Evolutionary conservation across 37 sponge, comb jelly and placozoan species (phyloP), one percentile per base, ranked within the genome.

Genomic region (Theonella swinhoei): DNA sequence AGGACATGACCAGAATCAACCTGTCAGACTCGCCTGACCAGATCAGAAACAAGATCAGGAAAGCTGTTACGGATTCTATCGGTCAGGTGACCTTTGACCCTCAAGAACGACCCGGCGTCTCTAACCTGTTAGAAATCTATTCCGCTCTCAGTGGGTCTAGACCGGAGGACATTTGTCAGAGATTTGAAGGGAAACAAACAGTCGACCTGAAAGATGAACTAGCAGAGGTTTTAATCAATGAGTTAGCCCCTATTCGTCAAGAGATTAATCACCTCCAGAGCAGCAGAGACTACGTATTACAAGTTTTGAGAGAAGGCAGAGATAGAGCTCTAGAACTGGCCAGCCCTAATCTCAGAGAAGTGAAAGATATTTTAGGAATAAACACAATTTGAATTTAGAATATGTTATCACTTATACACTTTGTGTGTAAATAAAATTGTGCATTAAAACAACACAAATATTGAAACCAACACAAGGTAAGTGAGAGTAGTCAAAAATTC

Each of bases 81-180:
- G 67, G 76, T 14, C 8, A 23, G 20, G 62, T 96, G 24, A 81
- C 88, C 37, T 96, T 64, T 84, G 91, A 90, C 28, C 94, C 91
- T 26, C 71, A 71, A 3, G 28, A 33, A 29, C 47, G 96, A 43
- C 96, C 96, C 23, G 94, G 96, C 40, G 89, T 96, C 0, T 75
- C 89, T 7, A 96, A 96, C 68, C 87, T 96, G 3, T 72, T 96
- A 0, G 62, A 83, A 7, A 87, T 93, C 19, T 93, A 91, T 73
- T 68, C 81, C 65, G 91, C 81, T 1, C 8, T 93, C 1, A 62
- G 64, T 38, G 85, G 73, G 4, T 22, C 39, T n/a, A 70, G 54
- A 19, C 31, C 36, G 75, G 83, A 90, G 1, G 68, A 87, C 25
- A 77, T 88, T 4, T 88, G 89, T 78, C 30, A 47, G 17, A 17